Evolutionary conservation across 2,797 vertebrate species (phyloP).

Genomic region (Enteromius argenteus): DNA sequence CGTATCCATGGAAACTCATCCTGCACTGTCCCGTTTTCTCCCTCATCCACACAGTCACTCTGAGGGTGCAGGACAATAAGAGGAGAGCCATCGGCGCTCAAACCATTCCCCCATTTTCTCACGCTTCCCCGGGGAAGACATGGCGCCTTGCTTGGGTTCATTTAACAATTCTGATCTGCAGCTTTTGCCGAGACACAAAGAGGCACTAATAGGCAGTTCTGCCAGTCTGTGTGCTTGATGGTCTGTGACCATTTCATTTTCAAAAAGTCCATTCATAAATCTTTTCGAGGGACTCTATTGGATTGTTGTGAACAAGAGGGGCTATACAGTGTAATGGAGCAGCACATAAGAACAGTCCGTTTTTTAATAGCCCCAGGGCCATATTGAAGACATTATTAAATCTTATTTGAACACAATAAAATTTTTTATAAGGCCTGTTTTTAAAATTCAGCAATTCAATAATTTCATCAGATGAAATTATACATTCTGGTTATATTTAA

Average conservation of each 20-base stretch:
- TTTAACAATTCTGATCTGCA: slow-evolving; percentile 19
- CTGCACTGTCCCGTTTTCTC: slow-evolving; percentile 19
- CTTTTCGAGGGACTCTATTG: neutral
- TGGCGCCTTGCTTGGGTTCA: slow-evolving; percentile 19
- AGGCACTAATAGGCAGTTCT: slow-evolving; percentile 5
- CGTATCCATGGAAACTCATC: slow-evolving; percentile 45
- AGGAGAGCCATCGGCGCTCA: neutral
- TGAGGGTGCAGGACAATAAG: slow-evolving; percentile 2
- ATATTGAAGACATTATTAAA: neutral
- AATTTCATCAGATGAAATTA: no score
- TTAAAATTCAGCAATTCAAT: neutral
- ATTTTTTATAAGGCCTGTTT: neutral
- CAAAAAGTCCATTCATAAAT: slow-evolving; percentile 36
- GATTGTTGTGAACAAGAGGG: slow-evolving; percentile 21
- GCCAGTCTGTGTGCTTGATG: slow-evolving; percentile 20
- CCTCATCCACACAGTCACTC: slow-evolving; percentile 1
- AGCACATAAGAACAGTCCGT: neutral
- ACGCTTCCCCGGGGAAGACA: slow-evolving; percentile 23
- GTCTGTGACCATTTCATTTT: slow-evolving; percentile 16
- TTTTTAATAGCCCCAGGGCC: neutral
- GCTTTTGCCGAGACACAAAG: slow-evolving; percentile 17
- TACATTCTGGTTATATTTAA: no score
- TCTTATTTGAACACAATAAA: neutral
- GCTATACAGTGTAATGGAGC: neutral
- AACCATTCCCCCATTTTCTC: slow-evolving; percentile 32